Evolutionary conservation across 1,140 invertebrate genomes (phyloP), one percentile per base, ranked within the genome.

Genomic region (Drosophila mayri): DNA sequence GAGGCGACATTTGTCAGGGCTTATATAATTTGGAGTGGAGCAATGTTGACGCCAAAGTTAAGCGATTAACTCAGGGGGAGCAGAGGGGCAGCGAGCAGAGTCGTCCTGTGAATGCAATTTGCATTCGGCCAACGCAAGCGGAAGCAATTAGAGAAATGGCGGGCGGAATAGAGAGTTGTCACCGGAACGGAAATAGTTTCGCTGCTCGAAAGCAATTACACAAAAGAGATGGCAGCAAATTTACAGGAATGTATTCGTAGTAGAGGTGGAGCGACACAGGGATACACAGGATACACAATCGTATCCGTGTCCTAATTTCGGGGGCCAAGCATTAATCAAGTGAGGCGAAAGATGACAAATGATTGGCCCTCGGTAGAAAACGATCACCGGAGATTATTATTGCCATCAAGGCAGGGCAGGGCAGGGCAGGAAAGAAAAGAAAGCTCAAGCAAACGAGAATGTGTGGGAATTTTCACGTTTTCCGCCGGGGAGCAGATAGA

Each of bases 21-120:
- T 72, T 72, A 72, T 60, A 49, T 72, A 72, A 72, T 72, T 71
- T 71, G 54, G 49, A 72, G 68, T 58, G 32, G 14, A 57, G 49
- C 49, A n/a, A 67, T 57, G 67, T 71, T 68, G 64, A 28, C 50
- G 68, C 41, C 43, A 49, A 67, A 71, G 52, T 41, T 72, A 49
- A 49, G 66, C 68, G 68, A 72, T 72, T 72, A 72, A 70, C 62
- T 32, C 61, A 22, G 22, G 5, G 25, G 32, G 4, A 11, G 5
- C 8, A 4, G n/a, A 10, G 3, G 16, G 3, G 3, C 7, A 41
- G 16, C 10, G 25, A 16, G 20, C 60, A n/a, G n/a, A n/a, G n/a
- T n/a, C n/a, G n/a, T n/a, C 35, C 61, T 41, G 28, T 11, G 28
- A 30, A 61, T 47, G 57, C 64, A 66, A 63, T 63, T 63, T 66